Conservation (phyloP, 1,140 invertebrate species). For the Bombus sylvicola region DNA sequence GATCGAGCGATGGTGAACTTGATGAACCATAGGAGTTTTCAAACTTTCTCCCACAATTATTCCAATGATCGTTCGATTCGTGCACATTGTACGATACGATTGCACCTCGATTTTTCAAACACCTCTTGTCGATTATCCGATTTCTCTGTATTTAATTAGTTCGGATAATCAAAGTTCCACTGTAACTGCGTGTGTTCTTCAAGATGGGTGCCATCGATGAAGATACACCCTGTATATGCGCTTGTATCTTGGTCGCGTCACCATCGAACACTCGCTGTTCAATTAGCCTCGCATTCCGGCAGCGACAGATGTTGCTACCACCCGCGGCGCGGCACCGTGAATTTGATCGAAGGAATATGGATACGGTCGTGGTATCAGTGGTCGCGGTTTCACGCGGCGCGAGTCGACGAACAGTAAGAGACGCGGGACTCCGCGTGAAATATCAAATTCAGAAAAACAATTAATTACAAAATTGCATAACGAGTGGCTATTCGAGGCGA, state of each 20-base stretch:
- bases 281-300: conserved; percentile 75
- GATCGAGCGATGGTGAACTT: not conserved
- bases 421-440: conserved; percentile 29
- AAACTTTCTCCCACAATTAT: not conserved
- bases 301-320: conserved; percentile 66
- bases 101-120: no score
- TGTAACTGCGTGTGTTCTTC: no score
- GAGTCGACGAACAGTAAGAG: not conserved
- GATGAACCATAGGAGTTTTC: not conserved
- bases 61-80: not conserved
- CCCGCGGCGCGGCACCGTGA: conserved; percentile 72
- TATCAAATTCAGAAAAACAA: conserved; percentile 52
- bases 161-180: not conserved
- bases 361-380: conserved; percentile 50
- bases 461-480: conserved; percentile 58
- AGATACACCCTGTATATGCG: not conserved
- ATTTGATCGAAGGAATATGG: conserved; percentile 70
- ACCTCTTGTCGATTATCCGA: not conserved
- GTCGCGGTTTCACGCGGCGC: conserved; percentile 48
- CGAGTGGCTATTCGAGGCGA: conserved; percentile 2
- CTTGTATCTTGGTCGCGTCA: conserved; percentile 45
- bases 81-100: not conserved
- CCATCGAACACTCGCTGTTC: conserved; percentile 63
- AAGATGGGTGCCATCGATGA: not conserved
- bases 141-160: not conserved